Percentiles rank a stretch among this genome's conserved stretches.
Evolutionary conservation across 2,797 vertebrate species (phyloP).

Genomic region (Lophura swinhoii): DNA sequence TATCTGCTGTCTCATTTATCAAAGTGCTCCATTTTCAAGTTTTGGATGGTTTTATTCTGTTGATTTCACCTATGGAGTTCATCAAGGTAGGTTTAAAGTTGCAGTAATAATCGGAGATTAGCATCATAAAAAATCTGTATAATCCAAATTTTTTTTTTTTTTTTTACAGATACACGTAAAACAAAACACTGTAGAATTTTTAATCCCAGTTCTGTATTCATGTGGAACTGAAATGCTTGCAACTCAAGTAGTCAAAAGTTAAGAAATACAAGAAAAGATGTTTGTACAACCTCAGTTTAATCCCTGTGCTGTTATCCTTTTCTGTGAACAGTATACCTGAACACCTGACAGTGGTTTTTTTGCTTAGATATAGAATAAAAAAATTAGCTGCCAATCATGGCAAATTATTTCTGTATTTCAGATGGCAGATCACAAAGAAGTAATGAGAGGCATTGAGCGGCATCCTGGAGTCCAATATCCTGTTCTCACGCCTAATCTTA

Average conservation of each 20-base stretch:
- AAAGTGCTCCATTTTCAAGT: background rate
- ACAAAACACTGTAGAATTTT: background rate
- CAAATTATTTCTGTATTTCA: slow-evolving; percentile 72
- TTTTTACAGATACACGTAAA: background rate
- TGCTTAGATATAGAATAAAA: background rate
- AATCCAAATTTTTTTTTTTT: background rate
- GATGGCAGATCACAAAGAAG: slow-evolving; percentile 95
- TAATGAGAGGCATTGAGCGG: slow-evolving; percentile 89
- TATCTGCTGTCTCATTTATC: background rate
- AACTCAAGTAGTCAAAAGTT: background rate
- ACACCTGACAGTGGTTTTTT: background rate
- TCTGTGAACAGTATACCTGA: background rate
- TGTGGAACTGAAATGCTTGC: background rate
- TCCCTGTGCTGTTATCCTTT: background rate
- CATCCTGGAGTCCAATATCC: slow-evolving; percentile 88
- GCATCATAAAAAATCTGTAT: background rate
- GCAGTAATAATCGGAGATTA: background rate
- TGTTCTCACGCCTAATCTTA: slow-evolving; percentile 93
- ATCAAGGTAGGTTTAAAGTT: background rate
- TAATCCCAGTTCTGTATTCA: background rate
- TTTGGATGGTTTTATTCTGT: background rate
- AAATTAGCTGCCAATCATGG: background rate
- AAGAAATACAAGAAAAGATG: background rate
- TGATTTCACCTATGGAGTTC: background rate
- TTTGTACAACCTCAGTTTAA: background rate